Evolutionary conservation across 2,113 vertebrate genomes (phyloP).

Genomic region (Neodon shergylaensis): DNA sequence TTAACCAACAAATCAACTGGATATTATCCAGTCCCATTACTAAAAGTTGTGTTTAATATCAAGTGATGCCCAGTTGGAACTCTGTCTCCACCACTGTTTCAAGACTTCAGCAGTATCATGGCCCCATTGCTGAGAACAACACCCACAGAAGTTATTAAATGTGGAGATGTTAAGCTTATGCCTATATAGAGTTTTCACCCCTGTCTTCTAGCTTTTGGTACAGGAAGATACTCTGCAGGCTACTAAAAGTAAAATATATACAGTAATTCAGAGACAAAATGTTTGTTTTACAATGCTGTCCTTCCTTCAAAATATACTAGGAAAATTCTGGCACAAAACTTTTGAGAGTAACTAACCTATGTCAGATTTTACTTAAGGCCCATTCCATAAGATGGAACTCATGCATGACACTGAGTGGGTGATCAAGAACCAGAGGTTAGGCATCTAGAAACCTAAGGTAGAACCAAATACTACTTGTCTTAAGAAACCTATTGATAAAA

Average conservation of each 20-base stretch:
- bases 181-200: not conserved
- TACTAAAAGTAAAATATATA: not conserved
- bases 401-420: not conserved
- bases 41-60: not conserved
- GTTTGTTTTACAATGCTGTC: not conserved
- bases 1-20: not conserved
- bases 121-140: not conserved
- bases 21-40: not conserved
- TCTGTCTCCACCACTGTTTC: not conserved
- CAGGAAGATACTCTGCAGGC: not conserved
- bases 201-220: not conserved
- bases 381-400: not conserved
- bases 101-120: not conserved
- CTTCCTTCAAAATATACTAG: not conserved
- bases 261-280: not conserved
- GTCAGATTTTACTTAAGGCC: not conserved
- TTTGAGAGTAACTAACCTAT: not conserved
- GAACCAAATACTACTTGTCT: not conserved
- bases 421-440: not conserved
- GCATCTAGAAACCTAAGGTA: not conserved
- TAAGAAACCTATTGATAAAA: not conserved
- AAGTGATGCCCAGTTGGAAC: not conserved
- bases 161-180: too few relatives aligned
- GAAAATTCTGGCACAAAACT: not conserved
- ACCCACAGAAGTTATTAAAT: rapidly evolving